Conservation (phyloP, 2,888 invertebrate species). For the Rhagophthalmus giganteus region DNA sequence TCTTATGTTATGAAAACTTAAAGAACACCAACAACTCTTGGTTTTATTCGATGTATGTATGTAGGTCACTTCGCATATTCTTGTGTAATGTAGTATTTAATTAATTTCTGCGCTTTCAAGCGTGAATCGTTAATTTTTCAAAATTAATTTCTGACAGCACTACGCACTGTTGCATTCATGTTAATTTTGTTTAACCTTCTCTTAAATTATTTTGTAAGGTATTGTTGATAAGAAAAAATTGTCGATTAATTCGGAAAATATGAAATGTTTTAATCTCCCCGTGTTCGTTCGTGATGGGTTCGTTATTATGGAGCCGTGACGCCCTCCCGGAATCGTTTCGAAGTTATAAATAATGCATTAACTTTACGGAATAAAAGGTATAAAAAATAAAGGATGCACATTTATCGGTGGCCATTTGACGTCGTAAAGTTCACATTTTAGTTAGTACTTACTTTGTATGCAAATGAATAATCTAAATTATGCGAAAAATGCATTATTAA, state of each 20-base stretch:
- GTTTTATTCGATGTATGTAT: slow-evolving; percentile 6
- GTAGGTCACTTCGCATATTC: slow-evolving; percentile 28
- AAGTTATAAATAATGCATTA: too few species aligned
- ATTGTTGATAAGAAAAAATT: neutral
- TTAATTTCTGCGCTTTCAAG: slow-evolving; percentile 25
- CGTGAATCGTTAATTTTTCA: slow-evolving; percentile 23
- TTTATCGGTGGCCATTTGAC: too few species aligned
- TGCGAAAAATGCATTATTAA: too few species aligned
- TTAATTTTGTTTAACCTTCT: neutral
- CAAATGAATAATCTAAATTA: too few species aligned
- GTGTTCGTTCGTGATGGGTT: too few species aligned
- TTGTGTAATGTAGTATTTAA: slow-evolving; percentile 21
- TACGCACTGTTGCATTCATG: slow-evolving; percentile 1
- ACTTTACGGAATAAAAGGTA: too few species aligned
- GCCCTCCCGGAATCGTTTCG: too few species aligned
- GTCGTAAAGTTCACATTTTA: too few species aligned
- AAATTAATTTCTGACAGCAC: slow-evolving; percentile 6
- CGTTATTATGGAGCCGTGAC: too few species aligned
- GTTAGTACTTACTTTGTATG: too few species aligned
- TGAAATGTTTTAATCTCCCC: too few species aligned
- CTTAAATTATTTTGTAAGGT: neutral
- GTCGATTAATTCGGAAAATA: neutral
- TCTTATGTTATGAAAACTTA: neutral
- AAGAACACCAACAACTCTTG: slow-evolving; percentile 7
- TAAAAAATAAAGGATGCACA: too few species aligned